Base-by-base conservation (phyloP, 2,797 vertebrate species). In the Gymnoscopelus braueri region DNA sequence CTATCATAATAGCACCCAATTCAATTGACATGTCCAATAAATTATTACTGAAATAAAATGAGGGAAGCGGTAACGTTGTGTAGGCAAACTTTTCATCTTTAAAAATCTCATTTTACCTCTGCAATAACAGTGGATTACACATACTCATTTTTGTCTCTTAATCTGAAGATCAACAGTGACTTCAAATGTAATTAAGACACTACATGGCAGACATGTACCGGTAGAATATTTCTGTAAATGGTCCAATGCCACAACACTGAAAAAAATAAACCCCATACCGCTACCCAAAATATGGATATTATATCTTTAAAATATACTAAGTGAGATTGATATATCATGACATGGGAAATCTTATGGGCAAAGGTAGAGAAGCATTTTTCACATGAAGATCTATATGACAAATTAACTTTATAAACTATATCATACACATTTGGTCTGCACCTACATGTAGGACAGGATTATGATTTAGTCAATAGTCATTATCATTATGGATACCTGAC, bases 401-500 rank as follows among this genome's bases (percentile, higher is more conserved):
- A 71, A 44, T 44, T 44, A 7, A 8, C 9, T 9, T 44, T 44
- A 44, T 44, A 44, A 10, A 44, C 39, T 8, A 10, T 44, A 44
- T 8, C 39, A 44, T 44, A 44, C 39, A 44, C 39, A 44, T 44
- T 5, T 44, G 39, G 7, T 44, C 39, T 44, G 9, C 39, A 44
- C 39, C 39, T 39, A 39, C 9, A 10, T 44, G 39, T 44, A 44
- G 39, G 0, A 8, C 39, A 44, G 39, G 39, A 44, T 44, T 44
- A 44, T 44, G 39, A 44, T 44, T 9, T 15, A 11, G 24, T 47
- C 14, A 63, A 23, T 75, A 29, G 35, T 5, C 32, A 49, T 19
- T 19, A 19, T 47, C 19, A 8, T 13, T 8, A 49, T 13, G 76
- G 74, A 13, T 93, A 99, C 97, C 96, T 98, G 96, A 83, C 91